These are phyloP conservation scores for Xiphias gladius DNA, from an alignment of 2,113 vertebrate genomes.

Conservation along the genomic window DNA sequence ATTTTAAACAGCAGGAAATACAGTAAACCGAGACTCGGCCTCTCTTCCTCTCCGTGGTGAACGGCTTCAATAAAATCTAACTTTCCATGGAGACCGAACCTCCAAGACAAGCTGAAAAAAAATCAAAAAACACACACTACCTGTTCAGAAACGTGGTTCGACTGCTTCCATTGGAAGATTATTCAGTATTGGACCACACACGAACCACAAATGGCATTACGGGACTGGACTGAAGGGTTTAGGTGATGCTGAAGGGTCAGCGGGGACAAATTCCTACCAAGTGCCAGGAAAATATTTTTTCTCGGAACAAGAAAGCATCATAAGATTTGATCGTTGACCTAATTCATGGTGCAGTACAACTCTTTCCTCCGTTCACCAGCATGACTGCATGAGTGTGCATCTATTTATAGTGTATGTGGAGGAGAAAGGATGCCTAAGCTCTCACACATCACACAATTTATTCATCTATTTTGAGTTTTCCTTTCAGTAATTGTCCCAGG, in stretches of 20 bases:
- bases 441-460: no score
- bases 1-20: background rate
- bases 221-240: background rate
- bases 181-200: background rate
- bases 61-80: background rate
- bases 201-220: background rate
- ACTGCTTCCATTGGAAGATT: background rate
- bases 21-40: background rate
- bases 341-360: background rate
- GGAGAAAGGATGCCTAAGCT: no score
- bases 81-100: slow-evolving; percentile 15
- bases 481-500: no score
- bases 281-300: background rate
- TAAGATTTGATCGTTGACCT: background rate
- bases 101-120: background rate
- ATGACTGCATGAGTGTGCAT: no score
- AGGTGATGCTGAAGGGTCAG: background rate
- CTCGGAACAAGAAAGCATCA: no score
- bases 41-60: no score
- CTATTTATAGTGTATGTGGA: no score
- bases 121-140: no score
- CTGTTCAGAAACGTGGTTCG: slow-evolving; percentile 19
- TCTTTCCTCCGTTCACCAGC: no score
- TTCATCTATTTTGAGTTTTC: no score
- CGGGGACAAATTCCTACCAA: background rate